These are phyloP conservation scores for Falco columbarius DNA, from an alignment of 2,797 vertebrate species.

Conservation along the genomic window DNA sequence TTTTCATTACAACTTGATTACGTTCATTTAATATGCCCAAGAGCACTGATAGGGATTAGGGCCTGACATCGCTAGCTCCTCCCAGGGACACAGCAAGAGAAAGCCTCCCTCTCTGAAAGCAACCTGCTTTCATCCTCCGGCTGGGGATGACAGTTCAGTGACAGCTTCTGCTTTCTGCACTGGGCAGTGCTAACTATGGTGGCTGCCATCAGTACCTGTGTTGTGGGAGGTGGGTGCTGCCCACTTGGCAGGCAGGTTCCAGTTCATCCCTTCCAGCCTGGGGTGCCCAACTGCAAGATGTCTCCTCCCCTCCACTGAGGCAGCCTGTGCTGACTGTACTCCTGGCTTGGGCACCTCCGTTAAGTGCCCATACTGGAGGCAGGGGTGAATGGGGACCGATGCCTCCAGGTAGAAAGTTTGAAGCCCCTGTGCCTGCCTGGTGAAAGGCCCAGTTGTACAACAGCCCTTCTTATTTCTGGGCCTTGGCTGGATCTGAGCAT, in stretches of 20 bases:
- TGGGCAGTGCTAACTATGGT: not conserved
- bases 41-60: not conserved
- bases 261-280: not conserved
- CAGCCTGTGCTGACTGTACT: fast-evolving
- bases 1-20: not conserved
- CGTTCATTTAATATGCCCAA: not conserved
- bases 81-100: not conserved
- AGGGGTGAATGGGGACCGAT: fast-evolving
- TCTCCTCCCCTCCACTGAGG: not conserved
- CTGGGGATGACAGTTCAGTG: not conserved
- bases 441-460: not conserved
- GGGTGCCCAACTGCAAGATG: not conserved
- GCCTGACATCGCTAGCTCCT: not conserved
- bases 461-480: not conserved
- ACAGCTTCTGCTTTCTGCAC: not conserved
- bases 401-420: not conserved
- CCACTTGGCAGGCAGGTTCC: not conserved
- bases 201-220: fast-evolving
- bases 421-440: fast-evolving
- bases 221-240: not conserved
- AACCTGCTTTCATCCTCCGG: not conserved
- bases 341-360: not conserved
- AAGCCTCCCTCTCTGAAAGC: not conserved
- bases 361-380: not conserved
- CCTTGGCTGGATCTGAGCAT: fast-evolving